Percentiles rank a stretch among this genome's conserved stretches.
These are phyloP conservation scores for Saccostrea echinata DNA, from an alignment of 1,140 invertebrate species.

Conservation along the genomic window DNA sequence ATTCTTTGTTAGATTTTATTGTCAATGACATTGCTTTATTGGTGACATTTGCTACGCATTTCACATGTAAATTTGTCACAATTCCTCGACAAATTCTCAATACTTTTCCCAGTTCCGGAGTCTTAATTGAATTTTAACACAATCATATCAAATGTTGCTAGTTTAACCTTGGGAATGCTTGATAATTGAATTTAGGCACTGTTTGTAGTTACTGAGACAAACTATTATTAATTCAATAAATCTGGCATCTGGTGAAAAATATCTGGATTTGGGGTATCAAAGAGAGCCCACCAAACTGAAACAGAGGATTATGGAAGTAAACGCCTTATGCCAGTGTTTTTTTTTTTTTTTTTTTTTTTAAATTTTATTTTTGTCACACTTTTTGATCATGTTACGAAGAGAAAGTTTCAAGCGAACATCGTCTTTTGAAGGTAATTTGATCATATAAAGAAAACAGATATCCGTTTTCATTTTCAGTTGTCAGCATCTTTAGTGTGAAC, in stretches of 20 bases:
- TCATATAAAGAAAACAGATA: too few species aligned
- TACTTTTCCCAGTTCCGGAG: background rate
- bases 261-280: background rate
- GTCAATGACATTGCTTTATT: background rate
- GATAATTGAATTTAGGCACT: slow-evolving; percentile 4
- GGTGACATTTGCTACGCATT: background rate
- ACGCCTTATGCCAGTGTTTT: too few species aligned
- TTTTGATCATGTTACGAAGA: too few species aligned
- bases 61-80: slow-evolving; percentile 11
- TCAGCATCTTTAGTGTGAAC: too few species aligned
- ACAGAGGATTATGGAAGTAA: too few species aligned
- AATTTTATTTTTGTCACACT: too few species aligned
- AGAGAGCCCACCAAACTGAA: too few species aligned
- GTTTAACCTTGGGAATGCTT: background rate
- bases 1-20: background rate
- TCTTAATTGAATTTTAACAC: background rate
- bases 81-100: background rate
- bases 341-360: too few species aligned
- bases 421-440: too few species aligned
- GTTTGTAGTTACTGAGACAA: background rate
- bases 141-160: slow-evolving; percentile 12
- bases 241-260: background rate
- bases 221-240: background rate
- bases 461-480: too few species aligned
- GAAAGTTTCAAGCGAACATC: too few species aligned